phyloP scores from a whole-genome alignment of 2,113 vertebrate species.

The Chaetura pelagica region DNA sequence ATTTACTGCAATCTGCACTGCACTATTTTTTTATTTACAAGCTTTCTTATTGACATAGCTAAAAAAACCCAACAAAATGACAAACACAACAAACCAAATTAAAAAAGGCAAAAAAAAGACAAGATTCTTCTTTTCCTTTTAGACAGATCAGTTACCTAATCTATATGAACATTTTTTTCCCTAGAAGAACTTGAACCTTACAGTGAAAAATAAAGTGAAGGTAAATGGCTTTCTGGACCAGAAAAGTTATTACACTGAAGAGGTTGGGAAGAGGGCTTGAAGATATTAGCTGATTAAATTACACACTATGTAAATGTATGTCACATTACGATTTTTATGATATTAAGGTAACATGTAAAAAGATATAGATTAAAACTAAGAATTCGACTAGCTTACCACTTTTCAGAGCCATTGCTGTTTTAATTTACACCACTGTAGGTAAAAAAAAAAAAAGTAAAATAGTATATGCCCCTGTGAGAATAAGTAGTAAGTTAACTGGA shows the following conservation, averaged over 20 bases:
- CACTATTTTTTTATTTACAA: background rate
- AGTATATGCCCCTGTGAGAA: background rate
- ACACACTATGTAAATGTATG: background rate
- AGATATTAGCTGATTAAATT: slow-evolving; percentile 26
- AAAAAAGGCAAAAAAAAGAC: background rate
- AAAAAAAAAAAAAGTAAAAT: background rate
- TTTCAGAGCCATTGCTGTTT: background rate
- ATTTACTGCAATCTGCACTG: background rate
- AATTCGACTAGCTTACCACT: background rate
- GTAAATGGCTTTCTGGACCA: slow-evolving; percentile 9
- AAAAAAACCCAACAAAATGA: background rate
- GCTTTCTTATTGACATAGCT: background rate
- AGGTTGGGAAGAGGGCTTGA: background rate
- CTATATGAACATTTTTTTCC: background rate
- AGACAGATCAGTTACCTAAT: background rate
- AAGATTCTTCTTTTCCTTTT: background rate
- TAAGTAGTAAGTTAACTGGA: slow-evolving; percentile 16
- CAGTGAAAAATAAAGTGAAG: slow-evolving; percentile 25
- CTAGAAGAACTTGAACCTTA: background rate
- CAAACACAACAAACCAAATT: background rate
- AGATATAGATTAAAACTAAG: background rate
- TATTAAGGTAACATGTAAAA: background rate
- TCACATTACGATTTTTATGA: background rate
- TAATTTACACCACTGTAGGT: background rate
- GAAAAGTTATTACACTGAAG: background rate